Evolutionary conservation across 2,113 vertebrate genomes (phyloP).

Genomic region (Cavia aperea): DNA sequence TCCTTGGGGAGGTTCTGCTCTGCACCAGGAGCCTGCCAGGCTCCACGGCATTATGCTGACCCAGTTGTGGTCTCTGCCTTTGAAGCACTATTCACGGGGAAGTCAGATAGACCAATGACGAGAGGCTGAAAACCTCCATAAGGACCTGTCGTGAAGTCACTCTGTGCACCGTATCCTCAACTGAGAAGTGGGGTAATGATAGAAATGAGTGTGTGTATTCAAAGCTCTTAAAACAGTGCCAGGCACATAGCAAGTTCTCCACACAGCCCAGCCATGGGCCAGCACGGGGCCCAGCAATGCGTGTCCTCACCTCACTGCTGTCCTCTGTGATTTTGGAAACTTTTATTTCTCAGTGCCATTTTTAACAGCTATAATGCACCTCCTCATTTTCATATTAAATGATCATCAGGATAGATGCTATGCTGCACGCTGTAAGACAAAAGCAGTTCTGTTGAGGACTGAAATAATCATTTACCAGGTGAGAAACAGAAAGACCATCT

Average conservation of each 20-base stretch:
- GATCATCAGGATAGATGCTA: conserved; percentile 38
- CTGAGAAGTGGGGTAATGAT: neutral
- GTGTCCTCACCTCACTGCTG: neutral
- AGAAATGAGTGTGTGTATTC: neutral
- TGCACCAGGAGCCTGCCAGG: neutral
- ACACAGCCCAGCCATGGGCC: neutral
- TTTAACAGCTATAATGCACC: neutral
- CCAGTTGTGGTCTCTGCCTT: neutral
- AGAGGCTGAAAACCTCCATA: neutral
- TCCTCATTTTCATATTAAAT: conserved; percentile 37
- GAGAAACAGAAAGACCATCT: conserved; percentile 66
- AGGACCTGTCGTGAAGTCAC: neutral
- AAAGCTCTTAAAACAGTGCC: neutral
- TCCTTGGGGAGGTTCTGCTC: neutral
- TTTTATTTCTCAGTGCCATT: conserved; percentile 24
- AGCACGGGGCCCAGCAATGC: neutral
- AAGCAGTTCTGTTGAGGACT: conserved; percentile 51
- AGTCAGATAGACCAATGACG: neutral
- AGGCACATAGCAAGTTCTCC: neutral
- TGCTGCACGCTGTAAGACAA: conserved; percentile 24
- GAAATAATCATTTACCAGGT: conserved; percentile 63
- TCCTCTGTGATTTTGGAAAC: conserved; percentile 32
- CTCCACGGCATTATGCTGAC: neutral
- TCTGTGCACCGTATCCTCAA: neutral
- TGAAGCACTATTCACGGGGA: neutral